Conservation (phyloP, 2,888 invertebrate genomes). For the Aphodius sticticus region DNA sequence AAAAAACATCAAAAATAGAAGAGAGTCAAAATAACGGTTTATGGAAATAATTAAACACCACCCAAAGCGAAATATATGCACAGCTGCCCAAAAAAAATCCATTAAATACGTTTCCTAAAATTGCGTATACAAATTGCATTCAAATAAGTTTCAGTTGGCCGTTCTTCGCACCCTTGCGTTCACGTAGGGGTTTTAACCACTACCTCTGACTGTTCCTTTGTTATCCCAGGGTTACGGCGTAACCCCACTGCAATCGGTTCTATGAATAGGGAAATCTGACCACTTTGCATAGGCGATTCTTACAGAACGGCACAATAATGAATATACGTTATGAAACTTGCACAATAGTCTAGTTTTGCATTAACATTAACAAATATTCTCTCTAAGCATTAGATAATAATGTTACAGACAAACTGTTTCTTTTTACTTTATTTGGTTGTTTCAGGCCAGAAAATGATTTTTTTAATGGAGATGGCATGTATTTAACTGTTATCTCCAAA, state of each 20-base stretch:
- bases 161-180: background rate
- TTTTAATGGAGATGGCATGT: no score
- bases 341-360: background rate
- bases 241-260: background rate
- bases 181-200: background rate
- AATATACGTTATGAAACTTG: background rate
- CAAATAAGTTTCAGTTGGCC: background rate
- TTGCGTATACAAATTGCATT: background rate
- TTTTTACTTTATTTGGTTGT: no score
- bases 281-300: conserved; percentile 4
- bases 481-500: no score
- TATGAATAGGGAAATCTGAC: background rate
- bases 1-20: no score
- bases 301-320: background rate
- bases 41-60: no score
- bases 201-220: background rate
- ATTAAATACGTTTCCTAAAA: background rate
- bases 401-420: no score
- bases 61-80: background rate
- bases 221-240: background rate
- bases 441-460: no score
- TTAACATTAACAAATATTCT: no score
- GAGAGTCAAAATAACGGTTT: no score
- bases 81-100: background rate
- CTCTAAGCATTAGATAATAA: no score